A percentile compares a stretch with the other conserved stretches of the same genome.
Conservation (phyloP, 2,113 vertebrate species). For the Dromaius novaehollandiae region DNA sequence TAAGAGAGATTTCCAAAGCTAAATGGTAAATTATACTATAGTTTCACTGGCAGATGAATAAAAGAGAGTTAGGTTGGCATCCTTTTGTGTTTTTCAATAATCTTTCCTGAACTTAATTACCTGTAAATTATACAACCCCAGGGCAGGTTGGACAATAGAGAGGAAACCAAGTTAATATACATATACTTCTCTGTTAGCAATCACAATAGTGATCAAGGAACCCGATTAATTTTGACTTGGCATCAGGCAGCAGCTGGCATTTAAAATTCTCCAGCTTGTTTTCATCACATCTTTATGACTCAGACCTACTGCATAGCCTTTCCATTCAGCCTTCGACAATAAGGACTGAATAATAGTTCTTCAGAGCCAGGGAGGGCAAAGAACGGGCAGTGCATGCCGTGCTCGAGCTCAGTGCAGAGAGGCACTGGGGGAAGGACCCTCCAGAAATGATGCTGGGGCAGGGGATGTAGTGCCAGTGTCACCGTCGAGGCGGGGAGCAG, state of each 20-base stretch:
- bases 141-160: neutral
- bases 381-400: rapidly evolving
- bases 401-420: rapidly evolving
- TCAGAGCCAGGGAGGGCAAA: neutral
- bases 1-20: neutral
- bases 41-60: neutral
- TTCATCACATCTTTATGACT: constrained; percentile 9
- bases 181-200: neutral
- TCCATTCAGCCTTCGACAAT: rapidly evolving
- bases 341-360: neutral
- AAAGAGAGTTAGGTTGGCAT: constrained; percentile 7
- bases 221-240: constrained; percentile 45
- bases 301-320: neutral
- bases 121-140: neutral
- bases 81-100: neutral
- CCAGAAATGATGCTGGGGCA: neutral
- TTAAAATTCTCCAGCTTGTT: constrained; percentile 21
- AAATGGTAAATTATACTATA: neutral
- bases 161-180: constrained; percentile 11
- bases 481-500: rapidly evolving
- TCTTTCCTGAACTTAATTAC: constrained; percentile 28
- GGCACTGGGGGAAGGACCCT: neutral
- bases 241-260: constrained; percentile 20
- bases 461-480: no score
- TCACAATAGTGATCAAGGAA: neutral